Percentiles rank a stretch among this genome's conserved stretches.
phyloP scores from a whole-genome alignment of 2,888 invertebrate genomes.

The Platycnemis pennipes region DNA sequence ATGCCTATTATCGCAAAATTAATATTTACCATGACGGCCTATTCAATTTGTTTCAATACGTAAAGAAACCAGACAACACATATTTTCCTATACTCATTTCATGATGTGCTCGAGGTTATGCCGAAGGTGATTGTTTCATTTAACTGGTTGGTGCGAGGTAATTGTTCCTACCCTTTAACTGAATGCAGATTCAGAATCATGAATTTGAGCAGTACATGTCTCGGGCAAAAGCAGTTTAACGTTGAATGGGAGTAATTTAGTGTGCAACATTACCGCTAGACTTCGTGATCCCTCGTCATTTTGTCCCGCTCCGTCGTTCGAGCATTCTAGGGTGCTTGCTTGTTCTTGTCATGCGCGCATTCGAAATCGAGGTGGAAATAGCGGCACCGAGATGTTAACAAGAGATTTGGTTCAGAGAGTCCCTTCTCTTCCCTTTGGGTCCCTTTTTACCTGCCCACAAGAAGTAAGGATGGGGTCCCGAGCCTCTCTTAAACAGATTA shows the following conservation, averaged over 20 bases:
- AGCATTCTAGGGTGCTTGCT: neutral
- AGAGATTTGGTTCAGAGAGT: neutral
- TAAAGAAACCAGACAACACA: no score
- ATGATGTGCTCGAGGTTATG: no score
- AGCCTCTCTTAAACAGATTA: neutral
- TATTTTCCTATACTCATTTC: no score
- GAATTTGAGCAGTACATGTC: neutral
- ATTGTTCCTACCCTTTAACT: no score
- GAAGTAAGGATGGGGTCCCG: neutral
- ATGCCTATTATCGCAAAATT: no score
- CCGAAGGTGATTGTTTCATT: no score
- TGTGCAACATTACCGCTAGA: neutral
- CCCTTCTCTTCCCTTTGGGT: neutral
- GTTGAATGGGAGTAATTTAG: neutral
- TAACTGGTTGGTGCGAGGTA: no score
- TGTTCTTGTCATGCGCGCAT: neutral
- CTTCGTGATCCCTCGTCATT: neutral
- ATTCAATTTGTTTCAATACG: no score
- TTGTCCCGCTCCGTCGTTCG: neutral
- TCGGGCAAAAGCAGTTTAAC: neutral
- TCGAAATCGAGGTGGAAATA: neutral
- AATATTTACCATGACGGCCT: no score
- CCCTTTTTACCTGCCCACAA: neutral
- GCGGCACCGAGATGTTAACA: neutral
- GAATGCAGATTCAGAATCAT: neutral